These are phyloP conservation scores for Tauraco hartlaubi DNA, from an alignment of 2,797 vertebrate species.

Conservation along the genomic window DNA sequence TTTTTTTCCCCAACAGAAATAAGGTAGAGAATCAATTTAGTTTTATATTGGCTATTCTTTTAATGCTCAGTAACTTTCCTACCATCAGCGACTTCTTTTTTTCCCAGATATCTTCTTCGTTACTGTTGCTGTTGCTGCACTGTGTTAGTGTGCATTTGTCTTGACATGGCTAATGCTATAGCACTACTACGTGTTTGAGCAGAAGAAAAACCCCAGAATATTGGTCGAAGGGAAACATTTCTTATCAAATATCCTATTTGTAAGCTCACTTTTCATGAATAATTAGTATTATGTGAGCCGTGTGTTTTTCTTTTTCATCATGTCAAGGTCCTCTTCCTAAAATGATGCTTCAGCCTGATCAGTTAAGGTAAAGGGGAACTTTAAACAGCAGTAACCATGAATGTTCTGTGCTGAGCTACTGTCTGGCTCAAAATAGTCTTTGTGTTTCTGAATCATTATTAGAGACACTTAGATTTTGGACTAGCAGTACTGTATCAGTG, in stretches of 20 bases:
- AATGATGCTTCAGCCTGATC: neutral
- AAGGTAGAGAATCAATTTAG: constrained; percentile 56
- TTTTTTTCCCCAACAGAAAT: neutral
- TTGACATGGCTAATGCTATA: neutral
- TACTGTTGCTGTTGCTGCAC: neutral
- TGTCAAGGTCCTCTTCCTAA: neutral
- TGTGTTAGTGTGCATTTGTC: neutral
- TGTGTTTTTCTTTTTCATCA: neutral
- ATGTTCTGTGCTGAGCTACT: neutral
- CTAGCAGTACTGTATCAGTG: neutral
- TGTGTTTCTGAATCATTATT: neutral
- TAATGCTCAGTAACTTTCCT: constrained; percentile 38
- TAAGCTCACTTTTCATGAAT: neutral
- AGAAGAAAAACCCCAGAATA: neutral
- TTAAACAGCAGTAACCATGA: neutral
- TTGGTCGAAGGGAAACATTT: neutral
- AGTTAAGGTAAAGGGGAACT: neutral
- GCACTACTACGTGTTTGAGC: neutral
- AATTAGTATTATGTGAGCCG: neutral
- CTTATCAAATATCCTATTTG: neutral
- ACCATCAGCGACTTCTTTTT: neutral
- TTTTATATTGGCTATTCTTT: constrained; percentile 59
- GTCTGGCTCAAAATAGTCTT: neutral
- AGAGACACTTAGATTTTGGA: neutral
- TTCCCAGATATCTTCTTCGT: neutral